phyloP scores from a whole-genome alignment of 2,797 vertebrate genomes.

The Acropternis orthonyx region DNA sequence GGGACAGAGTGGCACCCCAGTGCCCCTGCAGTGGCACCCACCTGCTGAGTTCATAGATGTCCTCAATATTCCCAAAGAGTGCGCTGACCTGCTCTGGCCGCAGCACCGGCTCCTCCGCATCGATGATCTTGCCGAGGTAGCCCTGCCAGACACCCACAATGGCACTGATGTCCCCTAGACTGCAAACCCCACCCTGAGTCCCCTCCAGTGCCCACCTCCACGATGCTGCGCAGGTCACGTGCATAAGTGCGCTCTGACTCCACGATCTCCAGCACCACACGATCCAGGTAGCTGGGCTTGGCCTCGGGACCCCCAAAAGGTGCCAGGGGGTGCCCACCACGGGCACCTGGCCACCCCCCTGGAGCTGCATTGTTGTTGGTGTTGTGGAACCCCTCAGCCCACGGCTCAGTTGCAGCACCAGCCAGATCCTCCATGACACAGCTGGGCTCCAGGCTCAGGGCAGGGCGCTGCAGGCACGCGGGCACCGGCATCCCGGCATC shows the following conservation, averaged over 20 bases:
- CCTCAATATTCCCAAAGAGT: slow-evolving; percentile 97
- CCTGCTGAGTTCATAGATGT: slow-evolving; percentile 98
- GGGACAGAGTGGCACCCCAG: accelerated
- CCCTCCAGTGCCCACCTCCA: slow-evolving; percentile 82
- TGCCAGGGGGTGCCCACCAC: slow-evolving; percentile 59
- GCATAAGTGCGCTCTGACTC: slow-evolving; percentile 96
- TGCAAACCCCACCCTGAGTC: accelerated
- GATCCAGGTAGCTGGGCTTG: slow-evolving; percentile 90
- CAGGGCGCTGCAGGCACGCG: slow-evolving; percentile 60
- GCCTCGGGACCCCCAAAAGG: slow-evolving; percentile 77
- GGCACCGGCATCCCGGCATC: slow-evolving; percentile 80
- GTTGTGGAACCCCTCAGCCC: slow-evolving; percentile 48
- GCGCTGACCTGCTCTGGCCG: slow-evolving; percentile 91
- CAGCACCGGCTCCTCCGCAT: slow-evolving; percentile 84
- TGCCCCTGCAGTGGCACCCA: slow-evolving; percentile 37
- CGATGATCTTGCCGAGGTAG: slow-evolving; percentile 95
- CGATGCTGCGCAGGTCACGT: slow-evolving; percentile 90
- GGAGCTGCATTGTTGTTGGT: slow-evolving; percentile 76
- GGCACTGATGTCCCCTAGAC: not conserved
- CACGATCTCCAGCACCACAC: slow-evolving; percentile 94
- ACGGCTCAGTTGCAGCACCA: not conserved
- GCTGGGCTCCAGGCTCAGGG: slow-evolving; percentile 76
- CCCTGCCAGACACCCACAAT: slow-evolving; percentile 70
- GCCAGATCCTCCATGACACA: slow-evolving; percentile 73
- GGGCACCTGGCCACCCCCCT: slow-evolving; percentile 41